phyloP scores from a whole-genome alignment of 2,797 vertebrate genomes.

The Sardinella longiceps region DNA sequence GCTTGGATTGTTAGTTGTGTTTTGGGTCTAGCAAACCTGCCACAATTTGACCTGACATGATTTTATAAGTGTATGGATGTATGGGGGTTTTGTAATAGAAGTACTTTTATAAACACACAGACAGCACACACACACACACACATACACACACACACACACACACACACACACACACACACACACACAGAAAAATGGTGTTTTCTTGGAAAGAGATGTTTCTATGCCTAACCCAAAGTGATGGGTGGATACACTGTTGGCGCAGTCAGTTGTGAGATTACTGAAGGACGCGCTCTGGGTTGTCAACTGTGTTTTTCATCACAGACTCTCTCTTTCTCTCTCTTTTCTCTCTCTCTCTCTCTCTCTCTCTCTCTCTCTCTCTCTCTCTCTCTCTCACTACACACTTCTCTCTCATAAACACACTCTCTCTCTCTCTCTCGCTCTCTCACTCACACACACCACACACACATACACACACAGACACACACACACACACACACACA shows the following conservation, averaged over 20 bases:
- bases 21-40: not conserved
- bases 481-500: constrained; percentile 22
- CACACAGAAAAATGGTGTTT: not conserved
- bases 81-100: not conserved
- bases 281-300: not conserved
- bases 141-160: not conserved
- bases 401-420: constrained; percentile 11
- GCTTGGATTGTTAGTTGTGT: no score
- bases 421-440: not conserved
- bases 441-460: not conserved
- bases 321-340: no score
- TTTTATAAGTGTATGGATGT: no score
- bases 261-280: constrained; percentile 17
- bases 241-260: not conserved
- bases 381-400: not conserved
- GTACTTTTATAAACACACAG: not conserved
- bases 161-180: not conserved
- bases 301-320: not conserved
- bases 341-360: no score
- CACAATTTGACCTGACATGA: not conserved
- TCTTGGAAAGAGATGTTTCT: not conserved
- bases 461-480: constrained; percentile 25
- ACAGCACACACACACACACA: not conserved
- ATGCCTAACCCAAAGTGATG: not conserved
- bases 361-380: not conserved